Evolutionary conservation across 2,797 vertebrate genomes (phyloP).

Genomic region (Rhinella marina): DNA sequence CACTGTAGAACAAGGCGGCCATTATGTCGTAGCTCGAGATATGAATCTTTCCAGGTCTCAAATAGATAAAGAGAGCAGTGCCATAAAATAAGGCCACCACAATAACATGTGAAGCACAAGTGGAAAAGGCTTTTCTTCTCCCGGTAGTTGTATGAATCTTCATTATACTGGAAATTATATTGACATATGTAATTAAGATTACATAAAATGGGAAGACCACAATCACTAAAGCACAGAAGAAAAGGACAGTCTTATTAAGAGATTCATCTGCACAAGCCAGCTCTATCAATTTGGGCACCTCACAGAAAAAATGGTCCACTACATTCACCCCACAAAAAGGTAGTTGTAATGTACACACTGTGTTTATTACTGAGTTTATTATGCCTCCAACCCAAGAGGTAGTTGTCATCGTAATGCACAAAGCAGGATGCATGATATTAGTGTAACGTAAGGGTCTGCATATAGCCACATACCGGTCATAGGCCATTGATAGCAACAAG

Average conservation of each 20-base stretch:
- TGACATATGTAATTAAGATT: neutral
- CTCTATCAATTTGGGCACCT: neutral
- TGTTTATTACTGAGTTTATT: neutral
- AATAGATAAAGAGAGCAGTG: neutral
- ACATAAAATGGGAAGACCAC: neutral
- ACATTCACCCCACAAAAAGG: neutral
- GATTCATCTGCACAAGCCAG: neutral
- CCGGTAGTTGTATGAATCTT: neutral
- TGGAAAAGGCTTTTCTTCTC: neutral
- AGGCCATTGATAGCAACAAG: neutral
- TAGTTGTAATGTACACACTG: neutral
- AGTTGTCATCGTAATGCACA: neutral
- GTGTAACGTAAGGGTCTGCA: neutral
- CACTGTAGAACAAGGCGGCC: constrained; percentile 47
- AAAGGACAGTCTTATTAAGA: neutral
- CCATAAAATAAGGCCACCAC: constrained; percentile 6
- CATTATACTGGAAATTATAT: neutral
- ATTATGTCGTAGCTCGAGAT: neutral
- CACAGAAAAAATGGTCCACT: neutral
- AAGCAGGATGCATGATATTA: neutral
- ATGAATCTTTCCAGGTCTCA: neutral
- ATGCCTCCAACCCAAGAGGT: neutral
- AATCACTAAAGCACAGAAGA: neutral
- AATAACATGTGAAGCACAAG: neutral
- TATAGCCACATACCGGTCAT: constrained; percentile 25